Evolutionary conservation across 1,140 invertebrate species (phyloP).

Genomic region (Saccostrea cuccullata): DNA sequence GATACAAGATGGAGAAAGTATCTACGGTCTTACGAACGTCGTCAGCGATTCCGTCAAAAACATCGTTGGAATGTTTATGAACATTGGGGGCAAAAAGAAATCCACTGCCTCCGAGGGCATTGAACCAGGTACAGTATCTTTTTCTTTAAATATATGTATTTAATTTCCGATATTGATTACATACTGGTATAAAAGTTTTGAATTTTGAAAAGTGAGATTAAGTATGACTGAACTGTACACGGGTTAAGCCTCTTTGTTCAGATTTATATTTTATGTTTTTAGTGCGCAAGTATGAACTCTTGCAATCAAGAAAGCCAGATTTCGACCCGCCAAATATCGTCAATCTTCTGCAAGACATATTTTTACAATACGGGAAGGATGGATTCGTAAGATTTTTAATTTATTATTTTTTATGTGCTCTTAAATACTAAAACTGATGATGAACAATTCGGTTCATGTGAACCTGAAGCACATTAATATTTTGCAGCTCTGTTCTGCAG

Average conservation of each 20-base stretch:
- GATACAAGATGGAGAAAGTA: conserved; percentile 50
- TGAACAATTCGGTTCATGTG: too few species aligned
- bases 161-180: not conserved
- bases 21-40: conserved; percentile 62
- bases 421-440: too few species aligned
- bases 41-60: conserved; percentile 50
- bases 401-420: too few species aligned
- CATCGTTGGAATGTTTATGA: conserved; percentile 36
- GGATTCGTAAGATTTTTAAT: not conserved
- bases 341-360: conserved; percentile 18
- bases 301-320: conserved; percentile 19
- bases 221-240: not conserved
- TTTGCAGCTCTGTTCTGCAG: too few species aligned
- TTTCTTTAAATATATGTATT: not conserved
- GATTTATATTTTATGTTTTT: not conserved
- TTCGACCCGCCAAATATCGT: conserved; percentile 4
- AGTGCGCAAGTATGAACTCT: conserved; percentile 1
- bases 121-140: not conserved
- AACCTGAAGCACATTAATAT: too few species aligned
- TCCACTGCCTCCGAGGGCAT: not conserved
- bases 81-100: not conserved
- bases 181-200: not conserved
- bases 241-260: not conserved
- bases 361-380: conserved; percentile 4
- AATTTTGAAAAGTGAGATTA: not conserved